phyloP scores from a whole-genome alignment of 2,113 vertebrate species.

The Ochotona princeps region DNA sequence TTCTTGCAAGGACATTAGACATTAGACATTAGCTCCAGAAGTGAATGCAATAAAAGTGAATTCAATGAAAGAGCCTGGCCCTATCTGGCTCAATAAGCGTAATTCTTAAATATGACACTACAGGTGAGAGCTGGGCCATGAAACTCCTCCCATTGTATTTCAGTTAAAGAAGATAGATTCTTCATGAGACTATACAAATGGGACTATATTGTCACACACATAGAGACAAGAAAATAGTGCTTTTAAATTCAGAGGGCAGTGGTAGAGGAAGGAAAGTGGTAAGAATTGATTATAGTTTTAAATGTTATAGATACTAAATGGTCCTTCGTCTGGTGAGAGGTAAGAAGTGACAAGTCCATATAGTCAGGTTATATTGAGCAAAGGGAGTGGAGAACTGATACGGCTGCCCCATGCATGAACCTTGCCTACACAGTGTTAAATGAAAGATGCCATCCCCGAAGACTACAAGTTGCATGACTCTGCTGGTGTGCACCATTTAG shows the following conservation, averaged over 20 bases:
- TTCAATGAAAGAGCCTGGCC: neutral
- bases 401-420: neutral
- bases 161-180: neutral
- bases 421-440: neutral
- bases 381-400: neutral
- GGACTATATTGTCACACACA: neutral
- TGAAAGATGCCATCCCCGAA: neutral
- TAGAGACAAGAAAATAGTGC: neutral
- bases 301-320: neutral
- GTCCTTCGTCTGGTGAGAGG: neutral
- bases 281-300: neutral
- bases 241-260: neutral
- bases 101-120: neutral
- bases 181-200: neutral
- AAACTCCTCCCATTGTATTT: constrained; percentile 13
- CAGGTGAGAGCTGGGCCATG: neutral
- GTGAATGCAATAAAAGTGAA: neutral
- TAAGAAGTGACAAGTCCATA: neutral
- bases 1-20: neutral
- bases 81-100: neutral
- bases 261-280: neutral
- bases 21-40: neutral
- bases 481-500: neutral
- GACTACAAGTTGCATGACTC: neutral
- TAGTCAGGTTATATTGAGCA: neutral